A percentile compares a stretch with the other conserved stretches of the same genome.
These are phyloP conservation scores for Spilosoma lubricipeda DNA, from an alignment of 2,888 invertebrate genomes.

Conservation along the genomic window DNA sequence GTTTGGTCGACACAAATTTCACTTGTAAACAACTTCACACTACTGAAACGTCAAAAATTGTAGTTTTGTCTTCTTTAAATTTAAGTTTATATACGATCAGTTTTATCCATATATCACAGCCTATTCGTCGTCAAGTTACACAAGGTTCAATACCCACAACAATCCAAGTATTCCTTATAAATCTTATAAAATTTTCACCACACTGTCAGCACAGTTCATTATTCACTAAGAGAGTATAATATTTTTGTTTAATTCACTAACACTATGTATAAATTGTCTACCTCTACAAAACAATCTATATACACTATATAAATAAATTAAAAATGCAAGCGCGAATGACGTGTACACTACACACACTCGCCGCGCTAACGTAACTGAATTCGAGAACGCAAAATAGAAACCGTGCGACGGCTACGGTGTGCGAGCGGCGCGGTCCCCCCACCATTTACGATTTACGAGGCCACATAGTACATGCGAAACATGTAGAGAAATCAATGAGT, in stretches of 20 bases:
- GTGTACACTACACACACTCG: slow-evolving; percentile 64
- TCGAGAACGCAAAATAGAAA: slow-evolving; percentile 85
- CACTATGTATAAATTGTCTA: slow-evolving; percentile 59
- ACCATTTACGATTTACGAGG: slow-evolving; percentile 81
- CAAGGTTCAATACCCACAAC: slow-evolving; percentile 60
- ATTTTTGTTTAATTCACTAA: slow-evolving; percentile 67
- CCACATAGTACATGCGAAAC: slow-evolving; percentile 76
- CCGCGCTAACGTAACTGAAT: slow-evolving; percentile 82
- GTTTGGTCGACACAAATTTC: slow-evolving; percentile 59
- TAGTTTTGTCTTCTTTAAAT: slow-evolving; percentile 59
- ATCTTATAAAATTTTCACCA: slow-evolving; percentile 69
- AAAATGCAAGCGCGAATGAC: slow-evolving; percentile 77
- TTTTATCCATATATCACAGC: slow-evolving; percentile 70
- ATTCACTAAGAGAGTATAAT: slow-evolving; percentile 64
- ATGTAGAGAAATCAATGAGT: slow-evolving; percentile 66
- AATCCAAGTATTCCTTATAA: slow-evolving; percentile 63
- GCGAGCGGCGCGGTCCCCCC: slow-evolving; percentile 76
- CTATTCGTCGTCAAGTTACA: slow-evolving; percentile 60
- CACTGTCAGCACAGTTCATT: slow-evolving; percentile 70
- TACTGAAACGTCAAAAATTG: slow-evolving; percentile 73
- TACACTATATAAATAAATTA: slow-evolving; percentile 75
- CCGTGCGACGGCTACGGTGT: slow-evolving; percentile 71
- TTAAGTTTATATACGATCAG: slow-evolving; percentile 49
- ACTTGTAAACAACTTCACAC: slow-evolving; percentile 74
- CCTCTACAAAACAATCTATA: slow-evolving; percentile 66